phyloP scores from a whole-genome alignment of 2,113 vertebrate species.

The Himantopus leucocephalus region DNA sequence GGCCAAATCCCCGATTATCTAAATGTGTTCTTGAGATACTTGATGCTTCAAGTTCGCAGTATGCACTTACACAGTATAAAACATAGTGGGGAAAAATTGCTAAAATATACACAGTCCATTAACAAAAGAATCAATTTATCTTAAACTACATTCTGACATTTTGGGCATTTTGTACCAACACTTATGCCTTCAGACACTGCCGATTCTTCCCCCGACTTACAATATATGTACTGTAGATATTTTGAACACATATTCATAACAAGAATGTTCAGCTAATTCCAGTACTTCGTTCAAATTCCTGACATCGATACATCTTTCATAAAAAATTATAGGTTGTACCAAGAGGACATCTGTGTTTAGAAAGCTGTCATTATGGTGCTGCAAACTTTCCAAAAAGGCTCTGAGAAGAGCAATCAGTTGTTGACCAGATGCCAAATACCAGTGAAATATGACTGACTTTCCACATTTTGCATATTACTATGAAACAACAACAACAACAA shows the following conservation, averaged over 20 bases:
- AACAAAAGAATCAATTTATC: background rate
- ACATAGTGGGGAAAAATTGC: background rate
- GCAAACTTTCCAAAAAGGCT: constrained; percentile 64
- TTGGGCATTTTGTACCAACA: background rate
- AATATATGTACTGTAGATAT: background rate
- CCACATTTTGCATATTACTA: constrained; percentile 41
- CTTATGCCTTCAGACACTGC: background rate
- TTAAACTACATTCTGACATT: background rate
- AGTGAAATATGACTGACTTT: constrained; percentile 48
- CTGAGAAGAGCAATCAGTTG: constrained; percentile 53
- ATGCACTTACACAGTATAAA: background rate
- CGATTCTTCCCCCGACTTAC: background rate
- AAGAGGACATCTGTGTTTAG: constrained; percentile 66
- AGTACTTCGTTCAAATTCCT: constrained; percentile 35
- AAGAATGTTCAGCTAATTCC: constrained; percentile 45
- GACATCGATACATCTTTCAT: constrained; percentile 47
- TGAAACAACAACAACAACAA: background rate
- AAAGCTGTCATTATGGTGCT: constrained; percentile 65
- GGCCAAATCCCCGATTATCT: background rate
- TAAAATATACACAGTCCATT: background rate
- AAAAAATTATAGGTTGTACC: constrained; percentile 66
- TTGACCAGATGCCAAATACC: constrained; percentile 44
- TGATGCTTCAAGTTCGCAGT: background rate
- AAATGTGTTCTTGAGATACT: background rate
- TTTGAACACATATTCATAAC: constrained; percentile 30